Percentiles rank a stretch among this genome's conserved stretches.
Conservation (phyloP, 2,888 invertebrate species). For the Mesochorus sp. region DNA sequence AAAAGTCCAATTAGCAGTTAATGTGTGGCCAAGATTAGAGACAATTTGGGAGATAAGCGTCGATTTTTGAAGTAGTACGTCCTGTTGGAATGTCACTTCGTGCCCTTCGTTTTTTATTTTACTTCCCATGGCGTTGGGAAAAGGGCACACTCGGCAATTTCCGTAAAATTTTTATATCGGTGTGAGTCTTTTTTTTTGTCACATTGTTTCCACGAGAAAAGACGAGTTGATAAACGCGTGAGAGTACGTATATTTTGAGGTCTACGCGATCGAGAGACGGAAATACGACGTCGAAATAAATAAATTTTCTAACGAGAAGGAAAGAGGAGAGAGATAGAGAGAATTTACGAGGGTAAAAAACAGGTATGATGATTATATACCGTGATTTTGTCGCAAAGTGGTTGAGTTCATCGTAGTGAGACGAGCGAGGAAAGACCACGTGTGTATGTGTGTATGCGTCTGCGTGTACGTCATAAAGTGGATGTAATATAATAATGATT, state of each 20-base stretch:
- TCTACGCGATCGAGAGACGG: constrained; percentile 13
- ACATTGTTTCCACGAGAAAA: constrained; percentile 33
- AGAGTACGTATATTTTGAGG: not conserved
- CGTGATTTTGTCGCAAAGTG: constrained; percentile 59
- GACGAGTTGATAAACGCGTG: constrained; percentile 12
- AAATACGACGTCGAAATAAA: constrained; percentile 43
- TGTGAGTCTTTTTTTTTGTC: not conserved
- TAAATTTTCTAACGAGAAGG: constrained; percentile 14
- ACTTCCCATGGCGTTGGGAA: not conserved
- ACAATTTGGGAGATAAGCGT: not conserved
- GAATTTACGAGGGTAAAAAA: constrained; percentile 19
- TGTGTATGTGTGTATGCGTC: too few species aligned
- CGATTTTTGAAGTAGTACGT: not conserved
- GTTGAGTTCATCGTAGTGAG: constrained; percentile 55
- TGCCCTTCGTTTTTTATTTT: not conserved
- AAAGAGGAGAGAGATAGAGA: not conserved
- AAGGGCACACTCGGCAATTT: not conserved
- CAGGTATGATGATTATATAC: constrained; percentile 35
- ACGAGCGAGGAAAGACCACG: constrained; percentile 40
- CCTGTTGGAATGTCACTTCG: not conserved
- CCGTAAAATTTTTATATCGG: too few species aligned
- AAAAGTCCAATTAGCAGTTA: too few species aligned
- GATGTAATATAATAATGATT: constrained; percentile 60
- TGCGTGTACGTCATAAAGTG: constrained; percentile 48
- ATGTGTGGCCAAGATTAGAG: not conserved